Evolutionary conservation across 2,113 vertebrate species (phyloP).

Genomic region (Hemicordylus capensis): DNA sequence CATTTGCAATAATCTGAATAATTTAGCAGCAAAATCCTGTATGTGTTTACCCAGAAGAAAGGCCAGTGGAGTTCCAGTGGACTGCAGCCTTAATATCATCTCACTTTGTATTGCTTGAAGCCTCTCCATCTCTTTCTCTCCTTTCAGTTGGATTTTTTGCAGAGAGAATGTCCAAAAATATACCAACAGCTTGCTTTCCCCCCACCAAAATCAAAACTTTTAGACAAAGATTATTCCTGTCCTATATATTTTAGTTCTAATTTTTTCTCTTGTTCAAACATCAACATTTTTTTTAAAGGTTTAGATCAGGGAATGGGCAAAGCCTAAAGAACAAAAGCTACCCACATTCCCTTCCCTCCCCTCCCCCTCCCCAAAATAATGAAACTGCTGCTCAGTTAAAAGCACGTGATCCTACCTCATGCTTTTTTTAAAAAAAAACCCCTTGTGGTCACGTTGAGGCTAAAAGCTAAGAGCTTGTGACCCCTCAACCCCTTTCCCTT

Average conservation of each 20-base stretch:
- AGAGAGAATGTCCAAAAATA: too few species aligned
- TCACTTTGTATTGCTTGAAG: too few species aligned
- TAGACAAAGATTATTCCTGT: not conserved
- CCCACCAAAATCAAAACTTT: not conserved
- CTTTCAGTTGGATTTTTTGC: too few species aligned
- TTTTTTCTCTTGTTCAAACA: not conserved
- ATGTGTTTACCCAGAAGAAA: not conserved
- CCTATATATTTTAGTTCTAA: not conserved
- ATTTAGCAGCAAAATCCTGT: not conserved
- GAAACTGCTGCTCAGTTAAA: conserved; percentile 66
- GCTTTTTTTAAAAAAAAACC: conserved; percentile 56
- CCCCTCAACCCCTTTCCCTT: conserved; percentile 73
- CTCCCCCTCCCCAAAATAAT: conserved; percentile 10
- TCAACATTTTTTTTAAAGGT: not conserved
- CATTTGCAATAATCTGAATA: too few species aligned
- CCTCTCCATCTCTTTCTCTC: too few species aligned
- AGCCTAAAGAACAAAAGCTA: conserved; percentile 65
- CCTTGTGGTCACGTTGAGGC: conserved; percentile 78
- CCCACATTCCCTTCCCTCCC: not conserved
- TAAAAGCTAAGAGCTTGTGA: conserved; percentile 82
- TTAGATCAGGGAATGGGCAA: conserved; percentile 38
- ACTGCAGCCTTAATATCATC: too few species aligned
- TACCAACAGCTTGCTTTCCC: not conserved
- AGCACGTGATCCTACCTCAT: conserved; percentile 68
- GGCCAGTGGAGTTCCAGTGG: too few species aligned